Evolutionary conservation across 2,113 vertebrate species (phyloP).

Genomic region (Cheirogaleus medius): DNA sequence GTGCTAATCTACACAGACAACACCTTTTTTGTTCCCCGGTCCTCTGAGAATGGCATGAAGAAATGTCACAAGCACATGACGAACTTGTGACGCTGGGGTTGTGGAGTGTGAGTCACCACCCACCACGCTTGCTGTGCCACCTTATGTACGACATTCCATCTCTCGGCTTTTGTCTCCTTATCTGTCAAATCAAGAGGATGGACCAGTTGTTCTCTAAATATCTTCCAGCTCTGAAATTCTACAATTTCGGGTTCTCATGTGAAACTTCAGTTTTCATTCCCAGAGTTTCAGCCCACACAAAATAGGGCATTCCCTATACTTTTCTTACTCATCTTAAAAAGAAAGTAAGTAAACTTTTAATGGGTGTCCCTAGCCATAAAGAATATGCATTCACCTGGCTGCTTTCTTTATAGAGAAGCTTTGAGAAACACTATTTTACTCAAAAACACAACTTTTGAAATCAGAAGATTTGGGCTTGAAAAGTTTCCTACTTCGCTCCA

Average conservation of each 20-base stretch:
- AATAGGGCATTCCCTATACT: neutral
- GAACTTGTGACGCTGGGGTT: neutral
- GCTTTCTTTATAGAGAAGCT: neutral
- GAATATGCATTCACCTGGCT: neutral
- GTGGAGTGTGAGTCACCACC: neutral
- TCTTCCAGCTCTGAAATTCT: neutral
- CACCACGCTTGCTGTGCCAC: neutral
- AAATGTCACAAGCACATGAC: neutral
- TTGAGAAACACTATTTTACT: neutral
- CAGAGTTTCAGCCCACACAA: neutral
- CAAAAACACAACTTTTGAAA: neutral
- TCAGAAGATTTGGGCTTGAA: neutral
- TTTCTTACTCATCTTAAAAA: neutral
- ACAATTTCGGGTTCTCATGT: neutral
- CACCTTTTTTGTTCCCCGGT: neutral
- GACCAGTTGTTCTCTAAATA: neutral
- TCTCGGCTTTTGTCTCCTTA: neutral
- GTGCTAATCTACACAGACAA: neutral
- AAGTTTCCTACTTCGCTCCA: neutral
- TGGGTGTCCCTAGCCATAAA: neutral
- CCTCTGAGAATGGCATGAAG: neutral
- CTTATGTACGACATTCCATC: neutral
- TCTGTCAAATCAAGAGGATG: neutral
- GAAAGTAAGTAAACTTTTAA: neutral
- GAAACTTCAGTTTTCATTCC: neutral